Base-by-base conservation (phyloP, 2,888 invertebrate species). In the Drosophila mercatorum region DNA sequence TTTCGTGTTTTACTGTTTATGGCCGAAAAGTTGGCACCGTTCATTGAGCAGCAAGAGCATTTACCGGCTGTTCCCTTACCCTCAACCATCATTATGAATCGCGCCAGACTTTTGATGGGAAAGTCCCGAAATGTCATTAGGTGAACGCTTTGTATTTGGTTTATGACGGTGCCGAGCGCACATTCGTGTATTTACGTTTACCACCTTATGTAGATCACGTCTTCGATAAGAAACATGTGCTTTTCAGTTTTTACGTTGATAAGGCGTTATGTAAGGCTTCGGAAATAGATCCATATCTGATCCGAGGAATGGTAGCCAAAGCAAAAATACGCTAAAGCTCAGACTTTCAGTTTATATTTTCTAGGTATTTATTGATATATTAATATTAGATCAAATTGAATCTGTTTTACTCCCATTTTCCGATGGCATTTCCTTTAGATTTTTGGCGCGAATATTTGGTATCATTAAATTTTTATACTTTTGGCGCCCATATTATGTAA, bases 111-210 rank as follows among this genome's bases (percentile, higher is more conserved):
- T 88, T 82, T 88, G 86, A 67, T 84, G 88, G 84, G 88, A 88
- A 88, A 88, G 75, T 76, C 88, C 88, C 75, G 73, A 78, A 86
- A 83, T 86, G 81, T 84, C 83, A 88, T 88, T 88, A 89, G 83
- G 70, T 79, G 71, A 75, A 53, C 66, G 80, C 73, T 83, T 85
- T 81, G 80, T 75, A 43, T 60, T 55, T 17, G 22, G 62, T 83
- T 79, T 85, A 84, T 84, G 74, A 60, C 76, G 17, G 64, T 62
- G 58, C 36, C 68, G 31, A 73, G 28, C 63, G 43, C 40, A 69
- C 56, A 41, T 60, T 31, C n/a, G 47, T 26, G 5, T 52, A 28
- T 59, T 40, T 67, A 58, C 49, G 44, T 47, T 34, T 43, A 41
- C 38, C 49, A 10, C 40, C 57, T 11, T 22, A 46, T 63, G 44